Conservation (phyloP, 2,113 vertebrate genomes). For the Dasyurus viverrinus region DNA sequence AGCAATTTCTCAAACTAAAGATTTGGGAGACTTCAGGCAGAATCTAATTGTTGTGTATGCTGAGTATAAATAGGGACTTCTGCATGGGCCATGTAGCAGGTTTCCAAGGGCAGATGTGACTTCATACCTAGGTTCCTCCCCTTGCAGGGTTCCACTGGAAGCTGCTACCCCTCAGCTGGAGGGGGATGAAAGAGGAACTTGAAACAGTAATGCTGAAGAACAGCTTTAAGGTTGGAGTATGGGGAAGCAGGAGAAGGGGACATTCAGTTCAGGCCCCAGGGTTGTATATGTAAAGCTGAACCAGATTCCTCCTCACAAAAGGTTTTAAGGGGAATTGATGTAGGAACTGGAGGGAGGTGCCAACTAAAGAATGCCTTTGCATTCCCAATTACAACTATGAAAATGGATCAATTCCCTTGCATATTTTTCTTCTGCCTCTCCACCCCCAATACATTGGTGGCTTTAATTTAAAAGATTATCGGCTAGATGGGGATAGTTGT, state of each 20-base stretch:
- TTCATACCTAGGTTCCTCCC: not conserved
- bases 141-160: not conserved
- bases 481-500: not conserved
- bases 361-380: not conserved
- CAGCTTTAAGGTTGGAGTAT: not conserved
- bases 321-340: not conserved
- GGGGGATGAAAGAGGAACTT: not conserved
- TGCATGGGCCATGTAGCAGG: not conserved
- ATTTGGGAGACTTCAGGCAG: not conserved
- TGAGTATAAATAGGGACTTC: not conserved
- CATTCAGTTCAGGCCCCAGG: not conserved
- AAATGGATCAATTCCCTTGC: not conserved
- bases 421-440: not conserved
- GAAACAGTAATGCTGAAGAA: not conserved
- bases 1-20: fast-evolving
- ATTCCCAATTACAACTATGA: not conserved
- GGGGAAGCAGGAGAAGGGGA: not conserved
- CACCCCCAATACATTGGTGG: not conserved
- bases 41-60: not conserved
- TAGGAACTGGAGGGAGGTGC: not conserved
- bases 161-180: not conserved
- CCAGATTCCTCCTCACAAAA: not conserved
- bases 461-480: not conserved
- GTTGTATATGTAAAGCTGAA: not conserved
- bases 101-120: not conserved